Evolutionary conservation across 2,797 vertebrate genomes (phyloP).

Genomic region (Sarcoramphus papa): DNA sequence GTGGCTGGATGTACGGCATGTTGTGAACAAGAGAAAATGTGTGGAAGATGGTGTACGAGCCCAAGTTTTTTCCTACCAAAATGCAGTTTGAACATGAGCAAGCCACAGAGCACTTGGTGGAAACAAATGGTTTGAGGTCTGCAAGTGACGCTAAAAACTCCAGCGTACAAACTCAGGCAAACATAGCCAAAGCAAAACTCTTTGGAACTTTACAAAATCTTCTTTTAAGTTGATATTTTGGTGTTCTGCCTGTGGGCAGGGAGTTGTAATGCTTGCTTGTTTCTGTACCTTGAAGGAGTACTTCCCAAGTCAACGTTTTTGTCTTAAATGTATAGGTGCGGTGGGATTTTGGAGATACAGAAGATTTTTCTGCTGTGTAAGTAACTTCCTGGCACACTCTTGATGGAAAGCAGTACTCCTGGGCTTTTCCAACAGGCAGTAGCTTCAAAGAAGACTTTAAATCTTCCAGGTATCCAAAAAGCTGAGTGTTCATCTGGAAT

Average conservation of each 20-base stretch:
- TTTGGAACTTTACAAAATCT: neutral
- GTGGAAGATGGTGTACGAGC: neutral
- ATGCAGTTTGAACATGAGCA: neutral
- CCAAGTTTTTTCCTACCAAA: neutral
- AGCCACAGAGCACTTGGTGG: neutral
- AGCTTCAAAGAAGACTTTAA: neutral
- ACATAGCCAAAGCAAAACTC: neutral
- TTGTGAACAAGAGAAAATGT: neutral
- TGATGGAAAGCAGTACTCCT: neutral
- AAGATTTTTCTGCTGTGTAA: neutral
- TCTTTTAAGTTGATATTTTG: neutral
- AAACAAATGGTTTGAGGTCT: neutral
- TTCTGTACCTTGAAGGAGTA: neutral
- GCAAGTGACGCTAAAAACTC: neutral
- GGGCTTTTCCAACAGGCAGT: neutral
- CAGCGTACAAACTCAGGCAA: rapidly evolving
- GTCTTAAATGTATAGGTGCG: neutral
- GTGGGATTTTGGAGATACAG: neutral
- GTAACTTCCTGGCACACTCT: neutral
- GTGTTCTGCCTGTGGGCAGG: neutral
- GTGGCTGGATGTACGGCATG: neutral
- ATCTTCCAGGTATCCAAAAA: neutral
- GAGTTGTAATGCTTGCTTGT: neutral
- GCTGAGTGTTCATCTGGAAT: neutral
- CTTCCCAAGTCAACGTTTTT: neutral